Percentiles rank a stretch among this genome's conserved stretches.
phyloP scores from a whole-genome alignment of 2,113 vertebrate species.

The Synodontis membranacea region DNA sequence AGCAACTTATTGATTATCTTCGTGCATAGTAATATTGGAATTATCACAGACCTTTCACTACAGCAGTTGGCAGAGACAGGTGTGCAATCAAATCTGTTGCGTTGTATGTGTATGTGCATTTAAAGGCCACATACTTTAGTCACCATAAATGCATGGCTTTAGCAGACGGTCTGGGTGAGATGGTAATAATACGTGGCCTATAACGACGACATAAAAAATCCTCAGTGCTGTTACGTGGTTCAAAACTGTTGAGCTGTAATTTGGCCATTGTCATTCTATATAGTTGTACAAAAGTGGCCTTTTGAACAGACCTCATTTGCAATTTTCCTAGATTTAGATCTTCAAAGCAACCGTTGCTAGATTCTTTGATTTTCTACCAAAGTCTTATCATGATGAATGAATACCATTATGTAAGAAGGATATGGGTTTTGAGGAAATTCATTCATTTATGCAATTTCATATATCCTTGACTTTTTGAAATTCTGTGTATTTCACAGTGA shows the following conservation, averaged over 20 bases:
- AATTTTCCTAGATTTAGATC: too few species aligned
- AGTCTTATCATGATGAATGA: too few species aligned
- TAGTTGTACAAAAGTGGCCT: too few species aligned
- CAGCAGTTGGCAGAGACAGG: not conserved
- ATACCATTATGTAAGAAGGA: too few species aligned
- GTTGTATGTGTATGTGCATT: not conserved
- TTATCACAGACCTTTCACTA: not conserved
- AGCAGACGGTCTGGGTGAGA: not conserved
- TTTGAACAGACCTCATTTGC: too few species aligned
- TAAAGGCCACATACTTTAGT: conserved; percentile 20
- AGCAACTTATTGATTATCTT: conserved; percentile 6
- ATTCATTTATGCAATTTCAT: too few species aligned
- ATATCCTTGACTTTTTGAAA: too few species aligned
- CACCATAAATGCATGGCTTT: not conserved
- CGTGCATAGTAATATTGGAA: not conserved
- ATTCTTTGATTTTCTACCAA: too few species aligned
- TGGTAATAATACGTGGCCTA: not conserved
- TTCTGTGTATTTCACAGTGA: too few species aligned
- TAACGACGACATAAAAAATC: not conserved
- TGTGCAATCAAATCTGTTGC: not conserved
- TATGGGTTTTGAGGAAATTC: too few species aligned
- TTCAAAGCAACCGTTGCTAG: too few species aligned
- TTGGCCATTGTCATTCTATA: not conserved
- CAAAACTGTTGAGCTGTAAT: not conserved
- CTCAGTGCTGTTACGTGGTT: not conserved